Conservation (phyloP, 2,797 vertebrate species). For the Furcifer pardalis region DNA sequence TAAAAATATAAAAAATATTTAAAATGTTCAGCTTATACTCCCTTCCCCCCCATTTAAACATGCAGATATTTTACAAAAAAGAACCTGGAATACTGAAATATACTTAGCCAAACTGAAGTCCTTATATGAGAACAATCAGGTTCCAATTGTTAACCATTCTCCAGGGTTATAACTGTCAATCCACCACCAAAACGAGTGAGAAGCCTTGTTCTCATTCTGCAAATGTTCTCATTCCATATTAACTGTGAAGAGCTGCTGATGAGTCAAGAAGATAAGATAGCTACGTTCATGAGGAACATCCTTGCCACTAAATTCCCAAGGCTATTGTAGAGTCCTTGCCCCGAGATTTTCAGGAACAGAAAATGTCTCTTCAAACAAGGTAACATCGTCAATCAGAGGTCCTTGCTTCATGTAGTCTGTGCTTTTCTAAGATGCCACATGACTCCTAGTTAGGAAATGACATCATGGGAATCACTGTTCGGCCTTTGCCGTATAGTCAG, state of each 20-base stretch:
- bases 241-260: slow-evolving; percentile 60
- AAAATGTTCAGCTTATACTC: slow-evolving; percentile 66
- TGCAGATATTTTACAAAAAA: slow-evolving; percentile 58
- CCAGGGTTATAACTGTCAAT: slow-evolving; percentile 47
- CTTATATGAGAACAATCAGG: slow-evolving; percentile 31
- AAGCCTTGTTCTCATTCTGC: slow-evolving; percentile 18
- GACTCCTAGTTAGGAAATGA: slow-evolving; percentile 80
- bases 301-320: slow-evolving; percentile 26
- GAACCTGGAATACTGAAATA: slow-evolving; percentile 60
- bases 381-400: not conserved
- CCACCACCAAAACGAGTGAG: slow-evolving; percentile 32
- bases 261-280: slow-evolving; percentile 30
- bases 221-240: slow-evolving; percentile 12
- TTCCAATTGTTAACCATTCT: slow-evolving; percentile 49
- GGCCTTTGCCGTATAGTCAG: slow-evolving; percentile 86
- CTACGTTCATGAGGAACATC: not conserved
- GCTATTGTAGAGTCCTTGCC: slow-evolving; percentile 12
- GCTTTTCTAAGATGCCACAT: not conserved
- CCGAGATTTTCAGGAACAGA: not conserved
- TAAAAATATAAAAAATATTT: slow-evolving; percentile 80
- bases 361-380: slow-evolving; percentile 32
- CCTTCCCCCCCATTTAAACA: slow-evolving; percentile 49
- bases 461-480: slow-evolving; percentile 87
- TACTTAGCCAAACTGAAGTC: slow-evolving; percentile 43
- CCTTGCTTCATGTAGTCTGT: not conserved